Evolutionary conservation across 2,797 vertebrate genomes (phyloP).

Genomic region (Peromyscus melanophrys): DNA sequence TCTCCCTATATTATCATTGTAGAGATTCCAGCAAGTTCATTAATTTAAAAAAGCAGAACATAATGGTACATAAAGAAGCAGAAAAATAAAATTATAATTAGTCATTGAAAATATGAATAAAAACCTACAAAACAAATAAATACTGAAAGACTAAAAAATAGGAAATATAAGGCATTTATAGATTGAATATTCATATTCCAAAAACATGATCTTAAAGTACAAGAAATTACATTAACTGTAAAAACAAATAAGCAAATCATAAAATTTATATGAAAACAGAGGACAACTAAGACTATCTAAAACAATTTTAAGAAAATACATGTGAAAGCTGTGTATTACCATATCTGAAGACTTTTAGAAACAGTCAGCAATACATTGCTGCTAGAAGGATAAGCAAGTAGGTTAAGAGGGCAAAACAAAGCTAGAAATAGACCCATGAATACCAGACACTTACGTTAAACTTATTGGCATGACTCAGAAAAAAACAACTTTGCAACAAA

Average conservation of each 20-base stretch:
- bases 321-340: not conserved
- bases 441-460: not conserved
- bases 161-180: conserved; percentile 3
- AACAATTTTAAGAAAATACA: not conserved
- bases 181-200: not conserved
- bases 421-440: not conserved
- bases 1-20: not conserved
- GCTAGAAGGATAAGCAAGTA: not conserved
- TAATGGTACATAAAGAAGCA: not conserved
- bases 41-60: not conserved
- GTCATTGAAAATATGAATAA: not conserved
- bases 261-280: not conserved
- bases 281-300: not conserved
- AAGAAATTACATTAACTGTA: not conserved
- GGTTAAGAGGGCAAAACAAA: not conserved
- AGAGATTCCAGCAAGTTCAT: not conserved
- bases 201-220: not conserved
- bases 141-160: not conserved
- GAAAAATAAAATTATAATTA: not conserved
- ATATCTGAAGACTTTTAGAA: not conserved
- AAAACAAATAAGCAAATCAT: not conserved
- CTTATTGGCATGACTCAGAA: not conserved
- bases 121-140: not conserved
- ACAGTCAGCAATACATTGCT: not conserved
- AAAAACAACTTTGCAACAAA: not conserved